Percentiles rank a stretch among this genome's conserved stretches.
Evolutionary conservation across 2,888 invertebrate species (phyloP).

Genomic region (Masnerella sp.): DNA sequence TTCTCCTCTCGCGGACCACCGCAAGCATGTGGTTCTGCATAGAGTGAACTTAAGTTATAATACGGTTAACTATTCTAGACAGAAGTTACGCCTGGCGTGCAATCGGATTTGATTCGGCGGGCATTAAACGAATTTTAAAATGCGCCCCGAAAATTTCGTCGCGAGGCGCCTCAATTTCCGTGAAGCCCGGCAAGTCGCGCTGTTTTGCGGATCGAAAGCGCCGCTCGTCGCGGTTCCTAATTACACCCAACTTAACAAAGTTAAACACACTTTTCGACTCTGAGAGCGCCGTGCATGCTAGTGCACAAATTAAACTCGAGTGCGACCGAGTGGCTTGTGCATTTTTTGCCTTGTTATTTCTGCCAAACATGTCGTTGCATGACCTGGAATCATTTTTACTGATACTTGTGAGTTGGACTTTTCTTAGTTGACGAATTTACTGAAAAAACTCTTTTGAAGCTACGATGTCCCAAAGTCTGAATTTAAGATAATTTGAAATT

Average conservation of each 20-base stretch:
- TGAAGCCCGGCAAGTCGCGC: constrained; percentile 4
- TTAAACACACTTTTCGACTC: constrained; percentile 23
- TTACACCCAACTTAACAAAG: constrained; percentile 32
- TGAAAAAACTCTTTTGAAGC: no score
- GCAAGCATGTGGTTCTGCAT: constrained; percentile 60
- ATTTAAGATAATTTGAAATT: no score
- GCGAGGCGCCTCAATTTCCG: background rate
- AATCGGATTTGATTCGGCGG: constrained; percentile 49
- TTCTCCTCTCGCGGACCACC: constrained; percentile 61
- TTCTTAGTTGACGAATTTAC: background rate
- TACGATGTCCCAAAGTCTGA: no score
- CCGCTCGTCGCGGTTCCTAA: constrained; percentile 16
- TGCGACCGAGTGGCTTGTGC: constrained; percentile 20
- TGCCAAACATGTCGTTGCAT: constrained; percentile 31
- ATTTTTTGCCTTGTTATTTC: constrained; percentile 39
- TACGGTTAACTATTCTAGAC: constrained; percentile 59
- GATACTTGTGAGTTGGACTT: no score
- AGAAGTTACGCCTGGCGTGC: constrained; percentile 48
- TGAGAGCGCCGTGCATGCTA: constrained; percentile 25
- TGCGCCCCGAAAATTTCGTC: constrained; percentile 19
- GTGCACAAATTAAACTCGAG: constrained; percentile 39
- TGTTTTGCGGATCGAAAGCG: constrained; percentile 18
- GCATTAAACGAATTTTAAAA: constrained; percentile 39
- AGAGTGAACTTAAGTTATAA: constrained; percentile 60
- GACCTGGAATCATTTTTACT: constrained; percentile 28